Evolutionary conservation across 2,888 invertebrate species (phyloP), one percentile per base, ranked within the genome.

Genomic region (Mantis religiosa): DNA sequence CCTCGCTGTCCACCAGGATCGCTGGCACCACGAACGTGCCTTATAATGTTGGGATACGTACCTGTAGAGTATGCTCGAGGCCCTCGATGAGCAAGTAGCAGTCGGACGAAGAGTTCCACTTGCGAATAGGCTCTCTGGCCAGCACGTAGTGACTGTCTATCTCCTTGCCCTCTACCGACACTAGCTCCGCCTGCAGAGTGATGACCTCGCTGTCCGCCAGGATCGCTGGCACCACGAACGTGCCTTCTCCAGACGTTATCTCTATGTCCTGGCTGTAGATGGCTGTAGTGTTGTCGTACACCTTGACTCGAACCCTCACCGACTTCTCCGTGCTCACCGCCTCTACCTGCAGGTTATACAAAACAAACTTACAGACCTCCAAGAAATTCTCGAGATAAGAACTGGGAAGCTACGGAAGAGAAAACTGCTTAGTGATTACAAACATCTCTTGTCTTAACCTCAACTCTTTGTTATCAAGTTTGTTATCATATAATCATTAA

Each of bases 181-280:
- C 96, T 87, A 96, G 92, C 91, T 96, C 96, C 85, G 96, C 96
- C 95, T 96, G 93, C 71, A 96, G 93, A 89, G 95, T 95, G 90
- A 96, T 95, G 90, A 94, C 94, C 30, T 95, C 95, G 90, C 95
- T 95, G 91, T 96, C 96, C 3, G 96, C 95, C 93, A 96, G 93
- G 34, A 96, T 95, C 85, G 96, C 95, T 0, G 96, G 96, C 0
- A 96, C 96, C n/a, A 95, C 94, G 91, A 96, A 96, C 30, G 93
- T 93, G 8, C 95, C 95, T 92, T 96, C 95, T 0, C 96, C 95
- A 6, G 95, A 95, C 0, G 95, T 94, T 93, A 96, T 96, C 92
- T 96, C 96, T 87, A 96, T 95, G 91, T 96, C 96, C 92, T 96
- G 96, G 90, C 96, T 96, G 92, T 96, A 96, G 92, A 96, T 96